Conservation (phyloP, 2,797 vertebrate species). For the Eulemur albifrons region DNA sequence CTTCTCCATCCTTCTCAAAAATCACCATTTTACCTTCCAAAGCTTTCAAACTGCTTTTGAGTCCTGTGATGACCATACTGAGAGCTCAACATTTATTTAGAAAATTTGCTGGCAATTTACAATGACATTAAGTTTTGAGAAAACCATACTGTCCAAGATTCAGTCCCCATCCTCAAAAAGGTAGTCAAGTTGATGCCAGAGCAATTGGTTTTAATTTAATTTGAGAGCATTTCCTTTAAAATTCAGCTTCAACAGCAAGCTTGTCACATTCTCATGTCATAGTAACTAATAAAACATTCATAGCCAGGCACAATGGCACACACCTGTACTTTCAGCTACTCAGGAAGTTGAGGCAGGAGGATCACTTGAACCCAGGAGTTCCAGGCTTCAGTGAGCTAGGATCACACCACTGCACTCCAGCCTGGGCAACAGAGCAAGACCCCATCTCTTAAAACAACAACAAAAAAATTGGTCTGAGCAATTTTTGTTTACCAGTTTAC, state of each 20-base stretch:
- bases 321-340: too few species aligned
- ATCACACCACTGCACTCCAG: too few species aligned
- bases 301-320: too few species aligned
- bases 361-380: too few species aligned
- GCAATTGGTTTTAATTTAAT: background rate
- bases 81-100: background rate
- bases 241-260: background rate
- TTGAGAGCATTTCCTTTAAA: background rate
- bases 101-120: background rate
- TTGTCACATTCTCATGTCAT: background rate
- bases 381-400: too few species aligned
- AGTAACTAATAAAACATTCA: background rate
- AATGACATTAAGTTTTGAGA: background rate
- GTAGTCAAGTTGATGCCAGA: background rate
- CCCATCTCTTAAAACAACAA: too few species aligned
- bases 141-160: background rate
- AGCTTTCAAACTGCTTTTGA: slow-evolving; percentile 21
- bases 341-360: too few species aligned
- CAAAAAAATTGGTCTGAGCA: background rate
- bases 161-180: background rate
- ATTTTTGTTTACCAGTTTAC: background rate
- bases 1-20: background rate
- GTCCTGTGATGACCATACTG: background rate
- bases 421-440: too few species aligned
- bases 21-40: slow-evolving; percentile 13